Conservation (phyloP, 2,797 vertebrate genomes). For the Brotogeris chrysoptera region DNA sequence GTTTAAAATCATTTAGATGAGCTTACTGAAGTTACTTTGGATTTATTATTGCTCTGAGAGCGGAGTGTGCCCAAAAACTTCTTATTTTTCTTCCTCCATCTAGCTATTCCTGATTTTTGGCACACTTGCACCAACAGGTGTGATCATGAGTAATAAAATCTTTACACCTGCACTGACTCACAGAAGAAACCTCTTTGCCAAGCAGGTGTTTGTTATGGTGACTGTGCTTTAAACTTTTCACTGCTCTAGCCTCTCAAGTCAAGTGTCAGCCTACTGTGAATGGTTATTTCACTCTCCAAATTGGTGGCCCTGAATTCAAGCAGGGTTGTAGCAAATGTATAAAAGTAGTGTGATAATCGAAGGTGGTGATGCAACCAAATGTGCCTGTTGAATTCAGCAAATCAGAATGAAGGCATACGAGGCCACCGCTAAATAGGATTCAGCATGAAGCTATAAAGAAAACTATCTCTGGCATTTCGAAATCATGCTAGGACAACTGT, state of each 20-base stretch:
- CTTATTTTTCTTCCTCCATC: constrained; percentile 21
- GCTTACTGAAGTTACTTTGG: neutral
- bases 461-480: neutral
- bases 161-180: constrained; percentile 63
- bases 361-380: neutral
- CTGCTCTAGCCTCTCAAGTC: neutral
- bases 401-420: neutral
- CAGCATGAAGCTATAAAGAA: constrained; percentile 1
- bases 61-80: neutral
- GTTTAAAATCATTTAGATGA: constrained; percentile 10
- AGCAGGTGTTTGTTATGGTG: constrained; percentile 59
- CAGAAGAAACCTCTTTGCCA: constrained; percentile 37
- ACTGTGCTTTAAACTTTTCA: constrained; percentile 28
- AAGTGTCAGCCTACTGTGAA: constrained; percentile 28
- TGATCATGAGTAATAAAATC: constrained; percentile 54
- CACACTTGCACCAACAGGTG: constrained; percentile 31
- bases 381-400: neutral
- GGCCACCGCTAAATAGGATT: neutral
- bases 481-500: neutral
- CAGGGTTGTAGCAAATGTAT: constrained; percentile 12
- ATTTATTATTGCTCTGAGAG: neutral
- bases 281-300: neutral
- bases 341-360: neutral
- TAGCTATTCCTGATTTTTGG: constrained; percentile 43
- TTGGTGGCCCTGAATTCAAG: constrained; percentile 20